Evolutionary conservation across 2,888 invertebrate species (phyloP).

Genomic region (Andrena marginata): DNA sequence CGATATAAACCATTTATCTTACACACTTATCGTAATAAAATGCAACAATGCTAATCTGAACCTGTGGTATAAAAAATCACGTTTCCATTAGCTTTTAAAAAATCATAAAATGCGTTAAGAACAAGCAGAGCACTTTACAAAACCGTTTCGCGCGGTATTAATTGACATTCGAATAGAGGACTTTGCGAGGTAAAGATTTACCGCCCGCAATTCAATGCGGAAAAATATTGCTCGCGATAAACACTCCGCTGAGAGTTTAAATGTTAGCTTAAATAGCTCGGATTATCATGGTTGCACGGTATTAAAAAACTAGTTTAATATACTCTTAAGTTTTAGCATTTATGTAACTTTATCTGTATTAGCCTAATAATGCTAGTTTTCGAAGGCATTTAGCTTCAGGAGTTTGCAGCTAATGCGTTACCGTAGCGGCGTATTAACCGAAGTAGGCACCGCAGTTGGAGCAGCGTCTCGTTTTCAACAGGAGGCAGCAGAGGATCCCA

Average conservation of each 20-base stretch:
- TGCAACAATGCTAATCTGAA: conserved; percentile 39
- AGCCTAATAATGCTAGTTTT: background rate
- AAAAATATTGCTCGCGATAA: background rate
- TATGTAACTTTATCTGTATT: background rate
- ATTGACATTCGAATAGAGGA: too few species aligned
- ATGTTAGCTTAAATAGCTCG: background rate
- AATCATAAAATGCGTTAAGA: background rate
- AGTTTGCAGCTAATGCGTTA: conserved; percentile 4
- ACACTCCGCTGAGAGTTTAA: background rate
- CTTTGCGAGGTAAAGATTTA: too few species aligned
- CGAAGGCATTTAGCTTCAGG: background rate
- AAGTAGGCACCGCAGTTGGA: conserved; percentile 95
- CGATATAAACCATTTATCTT: background rate
- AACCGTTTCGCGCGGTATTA: background rate
- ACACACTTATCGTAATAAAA: conserved; percentile 21
- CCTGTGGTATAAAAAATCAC: background rate
- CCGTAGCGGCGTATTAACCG: conserved; percentile 84
- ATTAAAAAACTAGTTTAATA: conserved; percentile 21
- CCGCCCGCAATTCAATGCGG: too few species aligned
- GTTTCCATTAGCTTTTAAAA: background rate
- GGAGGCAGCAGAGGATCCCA: conserved; percentile 94
- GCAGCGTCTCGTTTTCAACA: conserved; percentile 93
- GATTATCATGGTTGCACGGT: conserved; percentile 14
- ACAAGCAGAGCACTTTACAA: background rate
- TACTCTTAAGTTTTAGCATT: background rate